phyloP scores from a whole-genome alignment of 2,113 vertebrate species.

The Brachyhypopomus occidentalis region DNA sequence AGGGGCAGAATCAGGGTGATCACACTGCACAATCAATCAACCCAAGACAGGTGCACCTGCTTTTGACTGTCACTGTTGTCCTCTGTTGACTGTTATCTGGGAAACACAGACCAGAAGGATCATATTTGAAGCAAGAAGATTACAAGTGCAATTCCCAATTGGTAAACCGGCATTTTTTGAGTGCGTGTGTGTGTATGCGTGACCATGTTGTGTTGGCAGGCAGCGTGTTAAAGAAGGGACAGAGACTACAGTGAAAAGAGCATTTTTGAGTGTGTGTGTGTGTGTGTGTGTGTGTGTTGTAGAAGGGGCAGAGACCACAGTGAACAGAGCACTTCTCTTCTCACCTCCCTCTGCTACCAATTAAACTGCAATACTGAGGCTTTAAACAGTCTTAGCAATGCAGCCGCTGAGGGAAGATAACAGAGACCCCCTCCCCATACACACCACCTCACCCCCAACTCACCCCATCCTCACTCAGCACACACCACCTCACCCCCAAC shows the following conservation, averaged over 20 bases:
- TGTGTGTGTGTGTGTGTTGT: conserved; percentile 24
- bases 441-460: not conserved
- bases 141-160: conserved; percentile 21
- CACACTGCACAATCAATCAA: not conserved
- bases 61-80: not conserved
- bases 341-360: conserved; percentile 60
- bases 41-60: not conserved
- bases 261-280: conserved; percentile 1
- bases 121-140: not conserved
- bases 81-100: not conserved
- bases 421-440: not conserved
- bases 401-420: conserved; percentile 5
- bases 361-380: conserved; percentile 52
- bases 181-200: not conserved
- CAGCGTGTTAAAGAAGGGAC: conserved; percentile 24
- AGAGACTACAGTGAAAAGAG: not conserved
- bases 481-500: not conserved
- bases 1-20: no score
- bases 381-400: conserved; percentile 45
- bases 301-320: conserved; percentile 19
- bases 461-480: not conserved
- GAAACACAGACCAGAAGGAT: not conserved
- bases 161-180: not conserved
- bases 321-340: conserved; percentile 31
- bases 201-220: conserved; percentile 23